Conservation (phyloP, 2,888 invertebrate species). For the Diadegma fenestrale region DNA sequence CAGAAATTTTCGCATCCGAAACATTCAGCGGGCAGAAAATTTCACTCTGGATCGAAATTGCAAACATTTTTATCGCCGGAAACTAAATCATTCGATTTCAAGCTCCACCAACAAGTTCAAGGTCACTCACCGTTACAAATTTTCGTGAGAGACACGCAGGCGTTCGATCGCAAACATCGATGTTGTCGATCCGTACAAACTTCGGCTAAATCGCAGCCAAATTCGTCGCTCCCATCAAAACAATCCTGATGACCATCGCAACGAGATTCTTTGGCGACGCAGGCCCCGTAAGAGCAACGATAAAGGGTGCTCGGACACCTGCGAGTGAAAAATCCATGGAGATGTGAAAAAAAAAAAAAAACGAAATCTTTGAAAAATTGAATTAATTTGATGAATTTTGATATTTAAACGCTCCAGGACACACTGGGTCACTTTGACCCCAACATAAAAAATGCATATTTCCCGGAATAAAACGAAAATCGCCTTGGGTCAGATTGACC, state of each 20-base stretch:
- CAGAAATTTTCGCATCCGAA: no score
- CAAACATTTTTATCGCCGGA: no score
- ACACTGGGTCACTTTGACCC: no score
- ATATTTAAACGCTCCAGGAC: no score
- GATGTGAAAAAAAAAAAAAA: background rate
- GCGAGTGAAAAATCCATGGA: background rate
- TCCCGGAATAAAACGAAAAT: no score
- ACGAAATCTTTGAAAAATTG: no score
- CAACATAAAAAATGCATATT: no score
- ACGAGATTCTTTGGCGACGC: constrained; percentile 70
- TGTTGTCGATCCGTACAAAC: constrained; percentile 73
- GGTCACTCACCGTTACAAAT: constrained; percentile 74
- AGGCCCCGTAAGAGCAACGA: constrained; percentile 78
- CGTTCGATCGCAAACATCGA: constrained; percentile 71
- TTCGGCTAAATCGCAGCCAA: constrained; percentile 71
- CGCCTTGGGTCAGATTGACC: no score
- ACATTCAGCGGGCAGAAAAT: no score
- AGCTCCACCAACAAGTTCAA: background rate
- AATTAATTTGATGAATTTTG: no score
- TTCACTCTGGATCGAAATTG: no score
- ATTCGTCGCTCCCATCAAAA: constrained; percentile 77
- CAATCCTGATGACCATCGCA: constrained; percentile 77
- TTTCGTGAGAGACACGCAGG: constrained; percentile 72
- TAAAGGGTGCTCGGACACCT: constrained; percentile 75
- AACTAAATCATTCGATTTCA: background rate